Base-by-base conservation (phyloP, 2,797 vertebrate genomes). In the Gymnothorax javanicus region DNA sequence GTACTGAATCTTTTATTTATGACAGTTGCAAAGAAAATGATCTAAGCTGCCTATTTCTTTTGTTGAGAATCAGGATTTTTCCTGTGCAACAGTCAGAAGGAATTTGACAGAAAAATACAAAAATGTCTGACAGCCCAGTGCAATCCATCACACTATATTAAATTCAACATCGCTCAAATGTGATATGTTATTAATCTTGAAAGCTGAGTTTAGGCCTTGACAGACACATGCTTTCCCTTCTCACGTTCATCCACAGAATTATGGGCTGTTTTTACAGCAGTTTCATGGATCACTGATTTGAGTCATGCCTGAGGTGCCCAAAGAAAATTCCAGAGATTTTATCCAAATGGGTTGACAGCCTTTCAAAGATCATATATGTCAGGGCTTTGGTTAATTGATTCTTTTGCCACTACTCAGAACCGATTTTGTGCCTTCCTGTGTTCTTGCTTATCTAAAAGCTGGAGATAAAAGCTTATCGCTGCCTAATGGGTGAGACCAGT, bases 1-100 rank as follows among this genome's bases (percentile, higher is more conserved):
- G 91, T 85, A 88, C 85, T 82, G 33, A 3, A 91, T 93, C 87
- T 89, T 92, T 93, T 93, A 93, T 94, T 92, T 58, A 92, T 91
- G 27, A 91, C 88, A 88, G 82, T 57, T 88, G 89, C 84, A 77
- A 86, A 91, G 83, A 91, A 89, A 89, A 87, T 52, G 12, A 8
- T 17, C 82, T 71, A 85, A 84, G 60, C 56, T 89, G 86, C 89
- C 83, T 82, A 79, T 79, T 58, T 86, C 7, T 52, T 9, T 6
- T 56, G 62, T 88, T 17, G 85, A 89, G 62, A 87, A 90, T 20
- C 75, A 7, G 1, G 2, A 23, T 57, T 59, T 59, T 1, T 33
- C 25, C 81, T 58, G 56, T 33, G 58, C 15, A 82, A 82, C 52
- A 27, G 6, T 83, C 25, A 59, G 11, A 17, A 83, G n/a, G 12